A percentile compares a stretch with the other conserved stretches of the same genome.
Evolutionary conservation across 1,140 invertebrate species (phyloP).

Genomic region (Brachionus sp.): DNA sequence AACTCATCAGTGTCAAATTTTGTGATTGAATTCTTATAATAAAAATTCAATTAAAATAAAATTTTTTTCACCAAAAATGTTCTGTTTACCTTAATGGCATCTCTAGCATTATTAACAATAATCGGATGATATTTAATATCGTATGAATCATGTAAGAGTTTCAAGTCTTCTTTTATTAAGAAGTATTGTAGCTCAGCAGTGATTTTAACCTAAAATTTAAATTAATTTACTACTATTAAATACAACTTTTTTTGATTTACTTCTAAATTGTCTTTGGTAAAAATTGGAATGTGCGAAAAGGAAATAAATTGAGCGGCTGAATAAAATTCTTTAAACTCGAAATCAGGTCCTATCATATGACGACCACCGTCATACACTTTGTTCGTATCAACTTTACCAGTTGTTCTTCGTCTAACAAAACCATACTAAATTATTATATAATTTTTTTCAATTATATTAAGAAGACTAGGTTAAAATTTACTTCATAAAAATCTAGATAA

Average conservation of each 20-base stretch:
- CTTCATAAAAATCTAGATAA: constrained; percentile 48
- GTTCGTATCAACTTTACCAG: constrained; percentile 49
- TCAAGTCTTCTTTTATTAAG: constrained; percentile 50
- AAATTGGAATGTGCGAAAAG: constrained; percentile 49
- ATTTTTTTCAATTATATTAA: not conserved
- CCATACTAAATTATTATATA: constrained; percentile 48
- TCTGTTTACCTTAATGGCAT: constrained; percentile 51
- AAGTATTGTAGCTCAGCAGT: constrained; percentile 51
- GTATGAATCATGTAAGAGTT: constrained; percentile 50
- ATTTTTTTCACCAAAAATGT: not conserved
- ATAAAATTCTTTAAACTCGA: constrained; percentile 50
- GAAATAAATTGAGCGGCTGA: constrained; percentile 49
- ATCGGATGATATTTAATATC: constrained; percentile 52
- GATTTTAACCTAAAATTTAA: constrained; percentile 50
- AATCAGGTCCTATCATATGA: constrained; percentile 51
- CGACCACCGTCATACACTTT: constrained; percentile 49
- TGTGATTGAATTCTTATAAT: constrained; percentile 48
- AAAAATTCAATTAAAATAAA: not conserved
- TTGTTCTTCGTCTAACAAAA: constrained; percentile 49
- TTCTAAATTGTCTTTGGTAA: constrained; percentile 51
- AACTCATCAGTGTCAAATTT: constrained; percentile 50
- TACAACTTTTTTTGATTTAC: constrained; percentile 37
- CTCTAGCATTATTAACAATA: constrained; percentile 50
- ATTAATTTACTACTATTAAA: not conserved
- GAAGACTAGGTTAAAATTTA: not conserved